A percentile compares a stretch with the other conserved stretches of the same genome.
Evolutionary conservation across 2,113 vertebrate species (phyloP).

Genomic region (Uropsilus gracilis): DNA sequence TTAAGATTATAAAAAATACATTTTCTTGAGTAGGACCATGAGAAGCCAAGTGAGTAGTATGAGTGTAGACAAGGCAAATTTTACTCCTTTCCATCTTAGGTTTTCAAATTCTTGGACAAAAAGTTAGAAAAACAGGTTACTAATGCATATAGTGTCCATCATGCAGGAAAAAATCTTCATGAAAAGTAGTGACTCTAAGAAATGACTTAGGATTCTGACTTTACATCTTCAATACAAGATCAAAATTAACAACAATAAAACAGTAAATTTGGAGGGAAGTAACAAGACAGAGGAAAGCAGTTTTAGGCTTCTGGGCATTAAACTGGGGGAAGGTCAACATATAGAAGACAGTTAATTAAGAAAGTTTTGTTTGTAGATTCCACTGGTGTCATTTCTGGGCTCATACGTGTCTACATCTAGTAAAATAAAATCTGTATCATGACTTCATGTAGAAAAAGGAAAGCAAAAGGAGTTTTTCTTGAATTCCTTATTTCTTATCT

Average conservation of each 20-base stretch:
- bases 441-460: background rate
- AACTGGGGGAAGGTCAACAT: background rate
- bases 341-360: background rate
- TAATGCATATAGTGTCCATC: background rate
- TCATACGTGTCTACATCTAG: background rate
- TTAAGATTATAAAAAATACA: background rate
- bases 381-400: background rate
- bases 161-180: background rate
- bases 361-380: background rate
- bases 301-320: background rate
- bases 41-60: background rate
- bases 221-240: background rate
- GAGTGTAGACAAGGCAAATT: background rate
- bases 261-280: background rate
- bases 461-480: background rate
- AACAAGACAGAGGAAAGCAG: background rate
- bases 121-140: background rate
- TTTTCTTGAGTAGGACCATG: background rate
- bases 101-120: background rate
- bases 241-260: too few species aligned
- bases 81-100: background rate
- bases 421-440: background rate
- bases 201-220: background rate
- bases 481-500: background rate
- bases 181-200: background rate